Evolutionary conservation across 1,140 invertebrate genomes (phyloP).

Genomic region (Macrocentrus cingulum): DNA sequence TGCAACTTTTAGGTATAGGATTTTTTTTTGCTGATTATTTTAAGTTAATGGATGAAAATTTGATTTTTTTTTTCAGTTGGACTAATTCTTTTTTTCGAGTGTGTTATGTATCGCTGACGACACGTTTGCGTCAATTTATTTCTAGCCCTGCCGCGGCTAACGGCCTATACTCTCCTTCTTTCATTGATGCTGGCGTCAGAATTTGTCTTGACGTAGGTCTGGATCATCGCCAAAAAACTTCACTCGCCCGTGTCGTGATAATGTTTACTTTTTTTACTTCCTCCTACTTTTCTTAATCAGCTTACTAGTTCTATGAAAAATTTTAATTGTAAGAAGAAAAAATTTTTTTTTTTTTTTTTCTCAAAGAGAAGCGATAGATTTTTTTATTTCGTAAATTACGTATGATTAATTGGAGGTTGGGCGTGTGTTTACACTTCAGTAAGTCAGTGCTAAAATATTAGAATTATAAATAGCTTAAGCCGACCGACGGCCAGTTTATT

Average conservation of each 20-base stretch:
- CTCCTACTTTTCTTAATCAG: constrained; percentile 4
- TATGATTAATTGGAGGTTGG: constrained; percentile 21
- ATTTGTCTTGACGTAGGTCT: constrained; percentile 43
- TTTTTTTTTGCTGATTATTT: no score
- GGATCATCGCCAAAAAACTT: constrained; percentile 37
- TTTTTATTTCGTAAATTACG: no score
- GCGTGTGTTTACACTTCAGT: constrained; percentile 36
- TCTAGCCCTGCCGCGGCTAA: constrained; percentile 27
- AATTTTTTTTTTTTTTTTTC: no score
- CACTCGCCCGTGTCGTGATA: background rate
- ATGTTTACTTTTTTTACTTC: background rate
- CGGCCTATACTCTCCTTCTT: constrained; percentile 31
- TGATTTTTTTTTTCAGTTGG: constrained; percentile 27
- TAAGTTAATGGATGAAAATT: constrained; percentile 12
- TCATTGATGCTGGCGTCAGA: constrained; percentile 51
- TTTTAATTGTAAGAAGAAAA: no score
- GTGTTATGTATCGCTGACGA: background rate
- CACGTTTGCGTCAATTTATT: constrained; percentile 34
- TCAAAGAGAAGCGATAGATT: no score
- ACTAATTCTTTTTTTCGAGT: no score
- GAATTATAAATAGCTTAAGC: constrained; percentile 50
- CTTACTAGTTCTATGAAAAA: no score
- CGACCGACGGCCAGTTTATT: constrained; percentile 43
- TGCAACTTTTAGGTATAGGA: background rate
- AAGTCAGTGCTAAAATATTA: constrained; percentile 51